phyloP scores from a whole-genome alignment of 2,888 invertebrate species.

The Polyploca ridens region DNA sequence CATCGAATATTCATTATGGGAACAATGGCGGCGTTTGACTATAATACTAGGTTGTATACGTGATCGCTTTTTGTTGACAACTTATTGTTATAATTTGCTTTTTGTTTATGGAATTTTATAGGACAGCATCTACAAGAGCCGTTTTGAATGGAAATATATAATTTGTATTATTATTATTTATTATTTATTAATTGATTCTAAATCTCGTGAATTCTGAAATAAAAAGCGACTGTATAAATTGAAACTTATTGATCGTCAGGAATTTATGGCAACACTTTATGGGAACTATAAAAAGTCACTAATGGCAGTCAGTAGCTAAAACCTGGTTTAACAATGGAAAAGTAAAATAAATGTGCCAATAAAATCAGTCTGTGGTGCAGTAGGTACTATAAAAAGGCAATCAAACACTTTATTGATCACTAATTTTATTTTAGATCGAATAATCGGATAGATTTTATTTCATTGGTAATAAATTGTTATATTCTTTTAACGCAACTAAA shows the following conservation, averaged over 20 bases:
- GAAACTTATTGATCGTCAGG: slow-evolving; percentile 27
- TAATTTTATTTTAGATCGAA: slow-evolving; percentile 7
- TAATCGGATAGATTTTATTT: not conserved
- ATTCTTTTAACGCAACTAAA: not conserved
- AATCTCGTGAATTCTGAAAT: not conserved
- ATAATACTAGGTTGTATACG: slow-evolving; percentile 63
- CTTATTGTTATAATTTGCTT: slow-evolving; percentile 35
- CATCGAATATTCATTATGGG: slow-evolving; percentile 66
- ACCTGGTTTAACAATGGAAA: slow-evolving; percentile 31
- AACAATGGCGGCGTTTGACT: slow-evolving; percentile 61
- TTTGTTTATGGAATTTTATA: slow-evolving; percentile 27
- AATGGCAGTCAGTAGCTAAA: slow-evolving; percentile 26
- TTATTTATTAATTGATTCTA: not conserved
- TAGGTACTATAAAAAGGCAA: slow-evolving; percentile 8
- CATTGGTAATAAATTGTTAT: not conserved
- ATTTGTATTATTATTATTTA: no score
- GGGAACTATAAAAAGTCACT: slow-evolving; percentile 29
- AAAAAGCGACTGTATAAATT: slow-evolving; percentile 12
- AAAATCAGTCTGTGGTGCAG: slow-evolving; percentile 23
- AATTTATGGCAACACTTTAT: slow-evolving; percentile 39
- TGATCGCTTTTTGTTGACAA: slow-evolving; percentile 38
- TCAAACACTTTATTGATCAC: slow-evolving; percentile 1
- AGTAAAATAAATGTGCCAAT: slow-evolving; percentile 34
- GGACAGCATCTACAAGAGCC: not conserved
- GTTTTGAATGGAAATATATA: no score